These are phyloP conservation scores for Porphyrio hochstetteri DNA, from an alignment of 2,113 vertebrate species.

Conservation along the genomic window DNA sequence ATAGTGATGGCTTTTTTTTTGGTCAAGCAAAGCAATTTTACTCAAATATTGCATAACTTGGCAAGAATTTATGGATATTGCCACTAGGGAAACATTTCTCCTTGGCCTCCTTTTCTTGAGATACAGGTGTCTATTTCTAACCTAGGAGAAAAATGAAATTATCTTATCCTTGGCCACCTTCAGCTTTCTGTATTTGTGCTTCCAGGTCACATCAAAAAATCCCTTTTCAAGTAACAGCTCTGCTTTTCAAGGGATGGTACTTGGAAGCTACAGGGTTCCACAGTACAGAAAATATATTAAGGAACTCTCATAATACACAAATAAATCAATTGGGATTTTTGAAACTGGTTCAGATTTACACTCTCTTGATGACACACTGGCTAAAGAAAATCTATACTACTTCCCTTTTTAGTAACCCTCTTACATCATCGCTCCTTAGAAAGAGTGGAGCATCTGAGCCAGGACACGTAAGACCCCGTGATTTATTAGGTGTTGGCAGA, in stretches of 20 bases:
- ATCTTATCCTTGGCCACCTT: background rate
- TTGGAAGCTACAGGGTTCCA: background rate
- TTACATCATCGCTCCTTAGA: constrained; percentile 19
- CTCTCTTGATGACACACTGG: background rate
- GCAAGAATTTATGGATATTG: background rate
- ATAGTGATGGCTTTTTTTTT: background rate
- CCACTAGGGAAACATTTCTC: background rate
- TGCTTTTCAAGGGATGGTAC: background rate
- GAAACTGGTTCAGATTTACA: background rate
- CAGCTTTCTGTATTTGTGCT: background rate
- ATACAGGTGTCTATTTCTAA: background rate
- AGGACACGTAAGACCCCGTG: background rate
- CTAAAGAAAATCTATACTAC: constrained; percentile 11
- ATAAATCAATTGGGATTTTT: background rate
- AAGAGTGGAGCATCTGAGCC: background rate
- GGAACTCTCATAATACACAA: background rate
- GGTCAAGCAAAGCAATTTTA: background rate
- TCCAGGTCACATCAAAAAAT: background rate
- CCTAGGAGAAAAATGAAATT: no score
- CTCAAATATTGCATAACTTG: background rate
- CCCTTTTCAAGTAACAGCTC: background rate
- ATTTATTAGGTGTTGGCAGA: background rate
- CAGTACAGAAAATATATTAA: background rate
- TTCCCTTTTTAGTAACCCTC: constrained; percentile 35
- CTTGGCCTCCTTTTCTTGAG: background rate